These are phyloP conservation scores for Myocastor coypus DNA, from an alignment of 2,113 vertebrate genomes.

Conservation along the genomic window DNA sequence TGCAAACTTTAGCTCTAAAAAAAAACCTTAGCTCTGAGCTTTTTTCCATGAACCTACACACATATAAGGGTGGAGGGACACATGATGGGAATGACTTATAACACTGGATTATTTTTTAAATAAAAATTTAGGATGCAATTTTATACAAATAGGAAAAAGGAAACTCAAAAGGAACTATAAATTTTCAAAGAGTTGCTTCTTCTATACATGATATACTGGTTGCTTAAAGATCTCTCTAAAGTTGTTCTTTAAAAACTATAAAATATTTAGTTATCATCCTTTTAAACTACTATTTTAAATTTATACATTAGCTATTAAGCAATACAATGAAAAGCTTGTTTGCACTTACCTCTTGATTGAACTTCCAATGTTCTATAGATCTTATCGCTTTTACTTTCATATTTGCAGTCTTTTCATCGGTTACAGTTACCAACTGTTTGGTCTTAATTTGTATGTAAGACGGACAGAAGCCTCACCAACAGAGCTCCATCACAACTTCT, in stretches of 20 bases:
- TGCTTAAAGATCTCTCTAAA: neutral
- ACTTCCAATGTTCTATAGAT: neutral
- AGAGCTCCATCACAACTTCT: neutral
- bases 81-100: neutral
- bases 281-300: neutral
- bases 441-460: conserved; percentile 12
- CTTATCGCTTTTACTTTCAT: conserved; percentile 13
- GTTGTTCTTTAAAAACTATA: neutral
- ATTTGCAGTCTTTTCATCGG: neutral
- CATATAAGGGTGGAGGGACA: neutral
- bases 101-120: neutral
- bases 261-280: neutral
- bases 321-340: conserved; percentile 35
- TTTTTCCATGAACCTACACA: neutral
- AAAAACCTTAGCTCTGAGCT: neutral
- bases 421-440: neutral
- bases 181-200: neutral
- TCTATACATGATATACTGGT: neutral
- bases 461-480: neutral
- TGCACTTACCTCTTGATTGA: neutral
- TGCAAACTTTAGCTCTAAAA: neutral
- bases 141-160: conserved; percentile 22
- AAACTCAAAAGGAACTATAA: conserved; percentile 15
- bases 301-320: neutral
- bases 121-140: conserved; percentile 9